Base-by-base conservation (phyloP, 2,888 invertebrate genomes). In the Operophtera brumata region DNA sequence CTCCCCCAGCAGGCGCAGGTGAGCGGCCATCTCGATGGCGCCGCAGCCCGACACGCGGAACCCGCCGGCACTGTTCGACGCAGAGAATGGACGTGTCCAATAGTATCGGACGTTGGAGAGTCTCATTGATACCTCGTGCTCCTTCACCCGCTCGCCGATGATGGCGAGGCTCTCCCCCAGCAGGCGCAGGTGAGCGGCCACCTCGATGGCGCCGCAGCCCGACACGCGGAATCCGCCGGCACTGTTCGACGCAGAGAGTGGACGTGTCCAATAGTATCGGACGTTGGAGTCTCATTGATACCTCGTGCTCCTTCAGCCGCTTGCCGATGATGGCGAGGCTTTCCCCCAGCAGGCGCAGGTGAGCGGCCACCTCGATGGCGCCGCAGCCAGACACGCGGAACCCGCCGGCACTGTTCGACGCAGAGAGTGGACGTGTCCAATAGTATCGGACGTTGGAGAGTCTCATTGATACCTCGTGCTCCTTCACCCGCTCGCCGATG, bases 241-340 rank as follows among this genome's bases (percentile, higher is more conserved):
- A 35, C 35, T 9, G 13, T 36, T 12, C 10, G 35, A n/a, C n/a
- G n/a, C n/a, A n/a, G n/a, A n/a, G n/a, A n/a, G n/a, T n/a, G n/a
- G n/a, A n/a, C n/a, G n/a, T n/a, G n/a, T n/a, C n/a, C n/a, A n/a
- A n/a, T n/a, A n/a, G n/a, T n/a, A n/a, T n/a, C n/a, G n/a, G n/a
- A n/a, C n/a, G n/a, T n/a, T n/a, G n/a, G n/a, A n/a, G n/a, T n/a
- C n/a, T n/a, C n/a, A n/a, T n/a, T n/a, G n/a, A 41, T 78, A 95
- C 95, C 91, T 97, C 96, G 71, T 97, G 97, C 71, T 98, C 97
- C 79, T 97, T 97, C 5, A 98, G 92, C 35, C 98, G 88, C 80
- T 96, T 96, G 0, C 99, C 98, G 66, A 99, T 97, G 74, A 97
- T 97, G 42, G 96, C 95, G 12, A 99, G 91, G 72, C 97, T 98